Percentiles rank a stretch among this genome's conserved stretches.
Conservation (phyloP, 2,797 vertebrate species). For the Tapirus indicus region DNA sequence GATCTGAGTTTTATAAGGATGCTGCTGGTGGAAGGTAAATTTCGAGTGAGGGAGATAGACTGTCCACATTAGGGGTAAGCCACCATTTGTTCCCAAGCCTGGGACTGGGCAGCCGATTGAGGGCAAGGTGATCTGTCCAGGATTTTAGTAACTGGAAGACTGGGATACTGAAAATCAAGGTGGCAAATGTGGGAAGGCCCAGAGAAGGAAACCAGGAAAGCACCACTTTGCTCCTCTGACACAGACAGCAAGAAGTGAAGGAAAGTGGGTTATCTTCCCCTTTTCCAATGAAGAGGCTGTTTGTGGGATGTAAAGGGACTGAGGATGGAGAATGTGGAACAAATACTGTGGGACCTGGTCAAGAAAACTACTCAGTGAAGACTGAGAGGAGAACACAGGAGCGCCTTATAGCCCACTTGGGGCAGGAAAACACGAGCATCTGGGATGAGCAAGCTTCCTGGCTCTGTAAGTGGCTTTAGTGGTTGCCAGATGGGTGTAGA, state of each 20-base stretch:
- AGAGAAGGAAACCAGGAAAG: not conserved
- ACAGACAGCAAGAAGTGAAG: not conserved
- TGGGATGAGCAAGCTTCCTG: too few species aligned
- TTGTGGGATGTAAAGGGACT: not conserved
- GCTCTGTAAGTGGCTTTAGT: not conserved
- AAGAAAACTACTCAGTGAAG: not conserved
- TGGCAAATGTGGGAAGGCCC: not conserved
- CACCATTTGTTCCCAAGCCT: not conserved
- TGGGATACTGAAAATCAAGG: not conserved
- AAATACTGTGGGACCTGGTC: not conserved
- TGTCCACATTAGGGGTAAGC: not conserved
- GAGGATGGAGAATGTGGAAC: not conserved
- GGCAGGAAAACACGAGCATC: not conserved
- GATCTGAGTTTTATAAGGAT: not conserved
- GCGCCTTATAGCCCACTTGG: fast-evolving
- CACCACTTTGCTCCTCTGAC: not conserved
- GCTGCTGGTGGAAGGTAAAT: not conserved
- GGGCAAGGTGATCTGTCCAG: not conserved
- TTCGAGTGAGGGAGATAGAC: not conserved
- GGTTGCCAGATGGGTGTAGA: not conserved
- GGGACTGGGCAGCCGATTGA: not conserved
- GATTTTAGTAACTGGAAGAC: not conserved
- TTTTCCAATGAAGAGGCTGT: not conserved
- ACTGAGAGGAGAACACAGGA: not conserved
- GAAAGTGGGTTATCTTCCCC: not conserved